Evolutionary conservation across 2,113 vertebrate genomes (phyloP).

Genomic region (Passer domesticus): DNA sequence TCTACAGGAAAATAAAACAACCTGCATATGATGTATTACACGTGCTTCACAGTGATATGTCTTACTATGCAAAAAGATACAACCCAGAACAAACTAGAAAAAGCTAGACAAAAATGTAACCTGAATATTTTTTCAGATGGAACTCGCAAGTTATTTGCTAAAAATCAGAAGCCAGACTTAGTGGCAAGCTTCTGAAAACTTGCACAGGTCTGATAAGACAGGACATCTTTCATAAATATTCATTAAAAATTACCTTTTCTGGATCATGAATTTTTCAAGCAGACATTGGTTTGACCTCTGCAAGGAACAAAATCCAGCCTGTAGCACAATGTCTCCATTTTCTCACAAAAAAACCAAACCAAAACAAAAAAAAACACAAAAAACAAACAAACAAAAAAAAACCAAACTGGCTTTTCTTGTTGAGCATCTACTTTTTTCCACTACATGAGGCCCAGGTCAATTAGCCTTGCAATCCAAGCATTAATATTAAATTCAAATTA

Average conservation of each 20-base stretch:
- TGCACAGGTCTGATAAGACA: constrained; percentile 79
- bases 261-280: constrained; percentile 83
- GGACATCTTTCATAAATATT: constrained; percentile 81
- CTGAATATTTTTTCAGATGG: constrained; percentile 51
- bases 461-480: constrained; percentile 46
- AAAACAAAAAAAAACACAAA: background rate
- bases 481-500: constrained; percentile 73
- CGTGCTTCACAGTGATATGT: background rate
- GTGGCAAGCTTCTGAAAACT: constrained; percentile 76
- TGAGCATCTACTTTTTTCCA: constrained; percentile 66
- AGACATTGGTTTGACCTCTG: constrained; percentile 79
- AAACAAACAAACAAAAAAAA: background rate
- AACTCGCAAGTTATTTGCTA: constrained; percentile 45
- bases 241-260: constrained; percentile 85
- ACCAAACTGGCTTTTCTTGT: constrained; percentile 30
- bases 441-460: constrained; percentile 54
- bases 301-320: constrained; percentile 66
- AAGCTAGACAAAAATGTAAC: constrained; percentile 48
- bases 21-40: background rate
- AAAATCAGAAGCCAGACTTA: constrained; percentile 71
- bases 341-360: background rate
- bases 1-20: background rate
- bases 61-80: background rate
- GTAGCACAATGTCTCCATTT: constrained; percentile 59
- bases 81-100: constrained; percentile 22